phyloP scores from a whole-genome alignment of 1,140 invertebrate species.

The Vanessa atalanta region DNA sequence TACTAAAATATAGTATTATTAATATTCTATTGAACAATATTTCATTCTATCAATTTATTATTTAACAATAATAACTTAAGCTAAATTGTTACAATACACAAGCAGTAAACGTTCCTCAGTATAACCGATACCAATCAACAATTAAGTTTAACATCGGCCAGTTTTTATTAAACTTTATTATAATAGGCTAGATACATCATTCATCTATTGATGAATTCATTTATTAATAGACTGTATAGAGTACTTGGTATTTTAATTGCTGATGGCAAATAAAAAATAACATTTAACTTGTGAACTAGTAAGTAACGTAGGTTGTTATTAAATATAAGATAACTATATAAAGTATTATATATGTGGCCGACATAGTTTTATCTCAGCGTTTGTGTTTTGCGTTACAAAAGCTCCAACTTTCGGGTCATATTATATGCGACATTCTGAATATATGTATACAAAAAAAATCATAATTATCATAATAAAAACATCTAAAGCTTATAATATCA shows the following conservation, averaged over 20 bases:
- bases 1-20: too few relatives aligned
- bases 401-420: too few relatives aligned
- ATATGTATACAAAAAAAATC: too few relatives aligned
- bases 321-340: background rate
- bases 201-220: conserved; percentile 17
- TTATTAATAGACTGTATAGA: background rate
- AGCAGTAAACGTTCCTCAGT: conserved; percentile 38
- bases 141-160: conserved; percentile 55
- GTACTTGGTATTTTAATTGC: background rate
- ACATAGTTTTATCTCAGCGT: too few relatives aligned
- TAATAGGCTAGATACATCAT: conserved; percentile 33
- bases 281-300: too few relatives aligned
- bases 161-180: conserved; percentile 34
- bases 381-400: too few relatives aligned
- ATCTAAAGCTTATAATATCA: too few relatives aligned
- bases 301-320: too few relatives aligned
- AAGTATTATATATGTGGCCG: too few relatives aligned
- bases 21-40: background rate
- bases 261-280: too few relatives aligned
- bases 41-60: background rate
- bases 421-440: too few relatives aligned
- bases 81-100: conserved; percentile 23
- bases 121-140: conserved; percentile 65
- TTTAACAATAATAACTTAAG: background rate
- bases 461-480: too few relatives aligned